Conservation (phyloP, 2,888 invertebrate species). For the Lycophotia porphyrea region DNA sequence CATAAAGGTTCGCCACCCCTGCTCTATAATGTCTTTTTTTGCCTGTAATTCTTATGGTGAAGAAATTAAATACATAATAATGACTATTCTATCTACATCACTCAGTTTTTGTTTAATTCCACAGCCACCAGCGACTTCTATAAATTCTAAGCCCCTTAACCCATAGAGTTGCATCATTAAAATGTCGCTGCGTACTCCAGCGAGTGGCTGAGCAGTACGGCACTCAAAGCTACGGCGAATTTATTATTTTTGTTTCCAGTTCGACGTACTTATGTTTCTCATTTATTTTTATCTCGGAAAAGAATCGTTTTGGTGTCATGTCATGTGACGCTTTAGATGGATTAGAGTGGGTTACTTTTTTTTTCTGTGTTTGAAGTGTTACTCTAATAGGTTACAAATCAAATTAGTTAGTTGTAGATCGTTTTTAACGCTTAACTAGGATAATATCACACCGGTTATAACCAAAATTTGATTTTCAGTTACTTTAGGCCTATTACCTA, state of each 20-base stretch:
- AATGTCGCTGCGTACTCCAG: constrained; percentile 66
- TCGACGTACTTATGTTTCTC: constrained; percentile 60
- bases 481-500: not conserved
- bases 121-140: constrained; percentile 40
- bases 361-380: not conserved
- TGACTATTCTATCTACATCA: not conserved
- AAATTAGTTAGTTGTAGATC: not conserved
- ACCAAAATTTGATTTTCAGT: not conserved
- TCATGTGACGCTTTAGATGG: constrained; percentile 12
- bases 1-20: too few relatives aligned
- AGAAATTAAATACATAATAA: too few relatives aligned
- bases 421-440: too few relatives aligned
- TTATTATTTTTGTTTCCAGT: constrained; percentile 65
- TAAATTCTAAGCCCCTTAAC: constrained; percentile 10
- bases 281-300: constrained; percentile 54
- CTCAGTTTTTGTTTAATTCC: not conserved
- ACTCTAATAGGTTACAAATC: too few relatives aligned
- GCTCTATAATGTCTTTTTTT: not conserved
- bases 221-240: constrained; percentile 59
- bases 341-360: not conserved
- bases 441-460: too few relatives aligned
- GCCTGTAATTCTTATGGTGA: not conserved
- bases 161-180: constrained; percentile 68
- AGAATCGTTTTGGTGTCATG: constrained; percentile 27
- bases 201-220: constrained; percentile 67